These are phyloP conservation scores for Cremastobaeus sp. DNA, from an alignment of 2,888 invertebrate genomes.

Conservation along the genomic window DNA sequence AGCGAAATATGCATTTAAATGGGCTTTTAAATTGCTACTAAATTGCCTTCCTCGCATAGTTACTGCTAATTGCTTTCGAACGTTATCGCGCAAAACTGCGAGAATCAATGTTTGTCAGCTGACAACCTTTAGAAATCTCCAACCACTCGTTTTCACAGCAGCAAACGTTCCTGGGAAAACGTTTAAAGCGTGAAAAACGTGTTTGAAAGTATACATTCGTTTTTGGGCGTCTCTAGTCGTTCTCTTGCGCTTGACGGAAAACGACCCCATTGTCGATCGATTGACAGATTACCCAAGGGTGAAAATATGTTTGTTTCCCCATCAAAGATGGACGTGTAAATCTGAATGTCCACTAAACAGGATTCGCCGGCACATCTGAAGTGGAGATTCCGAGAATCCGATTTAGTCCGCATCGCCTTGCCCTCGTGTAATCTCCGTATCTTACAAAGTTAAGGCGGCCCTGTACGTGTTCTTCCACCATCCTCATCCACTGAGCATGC, in stretches of 20 bases:
- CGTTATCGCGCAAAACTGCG: constrained; percentile 40
- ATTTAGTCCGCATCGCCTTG: constrained; percentile 69
- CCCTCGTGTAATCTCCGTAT: constrained; percentile 55
- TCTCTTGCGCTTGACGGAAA: too few relatives aligned
- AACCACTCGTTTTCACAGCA: too few relatives aligned
- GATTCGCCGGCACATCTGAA: constrained; percentile 67
- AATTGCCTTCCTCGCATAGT: constrained; percentile 58
- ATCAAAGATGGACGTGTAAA: constrained; percentile 19
- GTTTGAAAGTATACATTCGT: too few relatives aligned
- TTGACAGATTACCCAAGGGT: too few relatives aligned
- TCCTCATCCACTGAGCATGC: constrained; percentile 52
- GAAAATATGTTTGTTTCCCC: too few relatives aligned
- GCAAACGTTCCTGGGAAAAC: too few relatives aligned
- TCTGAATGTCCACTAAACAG: constrained; percentile 67
- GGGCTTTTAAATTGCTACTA: constrained; percentile 65
- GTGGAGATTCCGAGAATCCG: constrained; percentile 76
- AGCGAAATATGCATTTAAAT: constrained; percentile 70
- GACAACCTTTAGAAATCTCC: too few relatives aligned
- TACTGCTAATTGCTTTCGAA: constrained; percentile 60
- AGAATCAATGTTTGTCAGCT: constrained; percentile 5
- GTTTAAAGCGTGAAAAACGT: too few relatives aligned
- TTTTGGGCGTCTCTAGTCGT: too few relatives aligned
- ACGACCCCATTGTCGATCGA: too few relatives aligned
- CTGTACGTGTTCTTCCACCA: constrained; percentile 65
- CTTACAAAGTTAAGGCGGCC: constrained; percentile 53